These are phyloP conservation scores for Loris lydekkerianus DNA, from an alignment of 2,797 vertebrate genomes.

Conservation along the genomic window DNA sequence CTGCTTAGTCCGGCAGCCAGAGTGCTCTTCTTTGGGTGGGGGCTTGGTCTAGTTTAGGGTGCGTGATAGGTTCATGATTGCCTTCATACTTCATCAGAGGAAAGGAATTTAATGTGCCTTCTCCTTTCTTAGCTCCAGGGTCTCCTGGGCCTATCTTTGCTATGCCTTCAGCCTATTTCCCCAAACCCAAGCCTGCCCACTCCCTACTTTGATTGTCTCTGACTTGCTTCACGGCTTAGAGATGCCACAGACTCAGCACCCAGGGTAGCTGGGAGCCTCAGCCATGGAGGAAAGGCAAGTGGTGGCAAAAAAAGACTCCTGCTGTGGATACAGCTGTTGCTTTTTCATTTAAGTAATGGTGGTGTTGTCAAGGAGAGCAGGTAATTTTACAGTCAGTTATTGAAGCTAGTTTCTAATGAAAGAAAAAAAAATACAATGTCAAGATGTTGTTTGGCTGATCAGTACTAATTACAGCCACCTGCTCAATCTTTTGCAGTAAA, in stretches of 20 bases:
- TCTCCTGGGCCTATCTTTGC: not conserved
- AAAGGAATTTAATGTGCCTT: not conserved
- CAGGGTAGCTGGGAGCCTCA: not conserved
- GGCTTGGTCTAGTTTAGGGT: not conserved
- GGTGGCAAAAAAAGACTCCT: not conserved
- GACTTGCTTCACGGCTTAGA: not conserved
- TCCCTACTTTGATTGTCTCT: not conserved
- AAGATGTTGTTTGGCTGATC: not conserved
- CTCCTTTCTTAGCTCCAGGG: not conserved
- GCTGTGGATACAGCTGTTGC: not conserved
- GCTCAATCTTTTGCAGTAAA: not conserved
- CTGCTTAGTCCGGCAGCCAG: not conserved
- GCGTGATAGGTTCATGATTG: fast-evolving
- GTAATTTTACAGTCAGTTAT: not conserved
- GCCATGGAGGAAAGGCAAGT: not conserved
- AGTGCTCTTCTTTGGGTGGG: not conserved
- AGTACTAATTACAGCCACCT: not conserved
- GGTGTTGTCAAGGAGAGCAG: not conserved
- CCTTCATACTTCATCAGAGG: not conserved
- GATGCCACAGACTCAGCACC: not conserved
- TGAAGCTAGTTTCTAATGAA: not conserved
- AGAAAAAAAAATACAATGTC: not conserved
- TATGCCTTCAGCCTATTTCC: not conserved
- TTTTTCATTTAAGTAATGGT: not conserved
- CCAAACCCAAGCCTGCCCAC: not conserved